Evolutionary conservation across 2,113 vertebrate genomes (phyloP).

Genomic region (Laticauda laticaudata): DNA sequence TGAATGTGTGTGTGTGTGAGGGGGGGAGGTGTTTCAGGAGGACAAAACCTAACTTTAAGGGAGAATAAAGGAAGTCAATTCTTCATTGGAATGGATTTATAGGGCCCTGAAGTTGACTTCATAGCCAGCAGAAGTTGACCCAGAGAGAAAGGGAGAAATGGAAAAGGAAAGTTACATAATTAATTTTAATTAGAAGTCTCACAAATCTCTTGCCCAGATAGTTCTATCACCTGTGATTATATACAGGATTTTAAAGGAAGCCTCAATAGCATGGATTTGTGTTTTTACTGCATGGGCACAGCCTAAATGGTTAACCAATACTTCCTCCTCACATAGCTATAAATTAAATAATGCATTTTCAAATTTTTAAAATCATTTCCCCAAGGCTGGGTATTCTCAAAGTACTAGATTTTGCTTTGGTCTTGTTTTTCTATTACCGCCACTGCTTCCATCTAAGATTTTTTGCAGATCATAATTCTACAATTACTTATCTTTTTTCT

Average conservation of each 20-base stretch:
- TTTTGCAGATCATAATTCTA: not conserved
- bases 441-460: not conserved
- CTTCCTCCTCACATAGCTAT: not conserved
- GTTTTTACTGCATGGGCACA: not conserved
- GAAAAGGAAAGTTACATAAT: conserved; percentile 76
- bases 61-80: conserved; percentile 56
- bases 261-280: conserved; percentile 35
- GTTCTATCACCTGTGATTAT: conserved; percentile 62
- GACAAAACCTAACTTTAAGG: conserved; percentile 71
- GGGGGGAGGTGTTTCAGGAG: conserved; percentile 74
- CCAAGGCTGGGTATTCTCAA: not conserved
- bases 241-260: conserved; percentile 49
- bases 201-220: conserved; percentile 55
- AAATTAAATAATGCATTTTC: not conserved
- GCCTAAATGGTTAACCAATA: not conserved
- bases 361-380: not conserved
- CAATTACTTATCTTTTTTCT: not conserved
- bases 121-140: conserved; percentile 67
- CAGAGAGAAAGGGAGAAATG: conserved; percentile 55
- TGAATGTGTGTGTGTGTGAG: conserved; percentile 61
- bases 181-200: conserved; percentile 74
- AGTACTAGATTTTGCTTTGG: not conserved
- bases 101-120: conserved; percentile 65
- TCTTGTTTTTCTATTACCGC: too few species aligned
- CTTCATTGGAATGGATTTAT: conserved; percentile 71